Conservation (phyloP, 2,888 invertebrate species). For the Nowickia ferox region DNA sequence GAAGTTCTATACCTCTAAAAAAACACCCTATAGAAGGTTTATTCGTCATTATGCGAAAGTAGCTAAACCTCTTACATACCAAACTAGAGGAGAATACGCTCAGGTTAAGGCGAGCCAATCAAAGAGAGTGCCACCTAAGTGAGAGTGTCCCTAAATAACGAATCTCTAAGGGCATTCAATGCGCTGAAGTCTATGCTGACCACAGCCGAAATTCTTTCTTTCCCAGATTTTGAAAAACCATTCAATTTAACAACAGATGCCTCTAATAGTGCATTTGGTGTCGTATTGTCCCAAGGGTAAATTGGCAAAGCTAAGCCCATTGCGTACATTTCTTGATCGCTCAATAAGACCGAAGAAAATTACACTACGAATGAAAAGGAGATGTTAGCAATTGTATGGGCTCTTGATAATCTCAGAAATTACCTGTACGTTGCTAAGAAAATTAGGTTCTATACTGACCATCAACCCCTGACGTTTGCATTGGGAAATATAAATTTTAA, state of each 20-base stretch:
- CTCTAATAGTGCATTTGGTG: not conserved
- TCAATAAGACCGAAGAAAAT: not conserved
- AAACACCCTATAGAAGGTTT: not conserved
- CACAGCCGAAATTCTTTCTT: not conserved
- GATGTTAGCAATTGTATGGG: too few species aligned
- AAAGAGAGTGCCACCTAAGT: conserved; percentile 3
- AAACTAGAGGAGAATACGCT: not conserved
- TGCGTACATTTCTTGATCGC: not conserved
- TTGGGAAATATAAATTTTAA: not conserved
- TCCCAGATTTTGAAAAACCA: not conserved
- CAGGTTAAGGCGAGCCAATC: not conserved
- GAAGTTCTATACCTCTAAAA: too few species aligned
- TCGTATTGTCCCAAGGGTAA: too few species aligned
- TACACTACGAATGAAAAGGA: too few species aligned
- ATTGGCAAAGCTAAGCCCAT: not conserved
- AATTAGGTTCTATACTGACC: not conserved
- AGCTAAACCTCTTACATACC: not conserved
- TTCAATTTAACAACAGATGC: conserved; percentile 54
- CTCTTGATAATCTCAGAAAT: not conserved
- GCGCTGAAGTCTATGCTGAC: not conserved
- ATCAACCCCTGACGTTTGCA: not conserved
- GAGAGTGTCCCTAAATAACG: conserved; percentile 2
- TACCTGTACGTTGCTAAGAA: conserved; percentile 16
- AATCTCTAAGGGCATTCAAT: not conserved
- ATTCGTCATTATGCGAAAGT: not conserved